These are phyloP conservation scores for Malthinus flaveolus DNA, from an alignment of 2,888 invertebrate genomes.

Conservation along the genomic window DNA sequence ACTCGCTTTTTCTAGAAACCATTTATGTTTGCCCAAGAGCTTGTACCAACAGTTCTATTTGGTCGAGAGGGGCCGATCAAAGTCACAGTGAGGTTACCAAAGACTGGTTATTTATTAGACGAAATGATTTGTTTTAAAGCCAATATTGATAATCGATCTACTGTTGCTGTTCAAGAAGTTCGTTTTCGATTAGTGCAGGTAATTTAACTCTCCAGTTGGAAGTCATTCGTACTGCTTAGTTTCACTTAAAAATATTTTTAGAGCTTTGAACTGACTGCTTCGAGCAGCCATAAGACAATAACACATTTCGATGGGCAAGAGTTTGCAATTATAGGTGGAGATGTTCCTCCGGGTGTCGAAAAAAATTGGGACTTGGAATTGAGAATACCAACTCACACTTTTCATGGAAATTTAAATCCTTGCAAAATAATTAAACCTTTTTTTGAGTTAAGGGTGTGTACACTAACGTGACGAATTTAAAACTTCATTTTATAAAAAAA, in stretches of 20 bases:
- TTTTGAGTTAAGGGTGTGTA: slow-evolving; percentile 2
- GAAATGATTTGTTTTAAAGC: slow-evolving; percentile 4
- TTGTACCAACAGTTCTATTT: neutral
- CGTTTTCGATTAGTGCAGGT: slow-evolving; percentile 10
- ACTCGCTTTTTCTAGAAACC: slow-evolving; percentile 4
- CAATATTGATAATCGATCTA: slow-evolving; percentile 10
- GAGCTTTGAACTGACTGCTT: neutral
- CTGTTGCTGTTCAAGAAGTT: slow-evolving; percentile 8
- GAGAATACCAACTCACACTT: neutral
- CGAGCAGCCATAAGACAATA: neutral
- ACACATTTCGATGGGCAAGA: neutral
- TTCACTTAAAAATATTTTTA: neutral
- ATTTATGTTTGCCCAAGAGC: neutral
- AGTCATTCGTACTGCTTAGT: too few species aligned
- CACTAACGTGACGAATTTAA: neutral
- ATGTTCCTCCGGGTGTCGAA: neutral
- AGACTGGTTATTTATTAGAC: neutral
- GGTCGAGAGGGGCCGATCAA: neutral
- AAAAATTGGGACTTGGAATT: slow-evolving; percentile 1
- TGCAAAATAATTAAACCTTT: neutral
- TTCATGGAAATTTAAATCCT: neutral
- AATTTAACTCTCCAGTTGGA: neutral
- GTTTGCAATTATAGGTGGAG: neutral
- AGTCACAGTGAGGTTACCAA: neutral
- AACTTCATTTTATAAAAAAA: neutral